Evolutionary conservation across 2,797 vertebrate species (phyloP).

Genomic region (Micrastur ruficollis): DNA sequence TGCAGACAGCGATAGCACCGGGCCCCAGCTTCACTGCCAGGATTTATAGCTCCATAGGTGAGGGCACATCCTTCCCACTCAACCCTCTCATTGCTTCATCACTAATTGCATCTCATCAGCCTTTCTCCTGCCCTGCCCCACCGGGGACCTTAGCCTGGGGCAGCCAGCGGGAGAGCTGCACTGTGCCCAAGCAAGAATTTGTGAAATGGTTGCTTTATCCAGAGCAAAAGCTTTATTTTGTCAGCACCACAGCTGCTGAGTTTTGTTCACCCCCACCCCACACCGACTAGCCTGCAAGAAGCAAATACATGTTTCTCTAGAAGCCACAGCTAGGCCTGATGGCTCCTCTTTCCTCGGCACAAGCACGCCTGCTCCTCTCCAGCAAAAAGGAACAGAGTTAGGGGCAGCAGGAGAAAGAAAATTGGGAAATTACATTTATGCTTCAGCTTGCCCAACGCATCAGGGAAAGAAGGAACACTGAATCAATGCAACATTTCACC

Average conservation of each 20-base stretch:
- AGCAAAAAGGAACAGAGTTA: background rate
- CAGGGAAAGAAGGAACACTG: background rate
- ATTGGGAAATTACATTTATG: background rate
- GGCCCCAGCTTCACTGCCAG: background rate
- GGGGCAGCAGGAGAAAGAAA: background rate
- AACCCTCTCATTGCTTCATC: background rate
- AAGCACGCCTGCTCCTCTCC: background rate
- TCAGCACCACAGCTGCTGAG: background rate
- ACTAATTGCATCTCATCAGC: background rate
- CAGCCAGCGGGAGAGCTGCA: background rate
- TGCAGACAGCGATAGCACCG: fast-evolving
- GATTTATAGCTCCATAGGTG: background rate
- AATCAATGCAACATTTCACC: background rate
- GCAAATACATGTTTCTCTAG: background rate
- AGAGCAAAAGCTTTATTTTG: background rate
- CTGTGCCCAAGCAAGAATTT: background rate
- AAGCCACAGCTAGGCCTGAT: background rate
- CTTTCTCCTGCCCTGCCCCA: background rate
- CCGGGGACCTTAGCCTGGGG: too few relatives aligned
- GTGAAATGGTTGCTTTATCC: background rate
- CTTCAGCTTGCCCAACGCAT: background rate
- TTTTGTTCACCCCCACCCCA: background rate
- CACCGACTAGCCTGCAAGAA: background rate
- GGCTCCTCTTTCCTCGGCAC: background rate
- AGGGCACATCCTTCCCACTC: background rate